Conservation (phyloP, 2,888 invertebrate genomes). For the Seladonia tumulorum region DNA sequence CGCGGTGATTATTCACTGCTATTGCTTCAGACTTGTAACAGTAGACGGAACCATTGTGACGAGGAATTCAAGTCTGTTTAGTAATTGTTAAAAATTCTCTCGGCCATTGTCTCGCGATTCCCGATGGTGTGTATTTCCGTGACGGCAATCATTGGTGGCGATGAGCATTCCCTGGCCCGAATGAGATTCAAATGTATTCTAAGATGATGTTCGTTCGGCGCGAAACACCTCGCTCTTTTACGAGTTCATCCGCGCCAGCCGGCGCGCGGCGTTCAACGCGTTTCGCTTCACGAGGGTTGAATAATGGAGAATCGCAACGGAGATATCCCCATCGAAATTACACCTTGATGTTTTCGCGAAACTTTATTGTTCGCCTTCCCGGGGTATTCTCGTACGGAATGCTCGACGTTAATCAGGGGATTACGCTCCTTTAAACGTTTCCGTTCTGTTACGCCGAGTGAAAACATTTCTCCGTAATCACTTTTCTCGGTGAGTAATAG, state of each 20-base stretch:
- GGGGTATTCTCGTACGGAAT: constrained; percentile 13
- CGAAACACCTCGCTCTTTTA: constrained; percentile 66
- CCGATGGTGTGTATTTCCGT: constrained; percentile 7
- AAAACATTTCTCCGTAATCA: constrained; percentile 41
- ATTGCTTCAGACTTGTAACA: too few relatives aligned
- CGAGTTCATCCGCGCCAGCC: constrained; percentile 68
- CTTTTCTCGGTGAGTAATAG: constrained; percentile 30
- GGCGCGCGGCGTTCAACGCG: constrained; percentile 32
- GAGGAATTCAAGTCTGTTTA: too few relatives aligned
- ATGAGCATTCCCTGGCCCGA: constrained; percentile 39
- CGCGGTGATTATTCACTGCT: too few relatives aligned
- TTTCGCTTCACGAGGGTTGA: constrained; percentile 26
- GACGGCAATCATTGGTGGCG: constrained; percentile 6
- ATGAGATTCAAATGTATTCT: constrained; percentile 77
- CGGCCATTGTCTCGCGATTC: constrained; percentile 66
- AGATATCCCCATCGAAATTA: constrained; percentile 45
- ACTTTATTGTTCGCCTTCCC: constrained; percentile 34
- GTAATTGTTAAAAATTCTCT: background rate
- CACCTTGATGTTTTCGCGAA: constrained; percentile 44
- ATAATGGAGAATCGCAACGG: constrained; percentile 39
- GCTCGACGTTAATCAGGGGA: constrained; percentile 48
- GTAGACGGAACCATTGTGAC: too few relatives aligned
- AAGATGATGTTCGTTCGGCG: constrained; percentile 64
- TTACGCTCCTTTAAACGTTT: constrained; percentile 41
- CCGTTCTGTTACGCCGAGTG: constrained; percentile 9